Percentiles rank a stretch among this genome's conserved stretches.
Conservation (phyloP, 2,888 invertebrate genomes). For the Pasiphila rectangulata region DNA sequence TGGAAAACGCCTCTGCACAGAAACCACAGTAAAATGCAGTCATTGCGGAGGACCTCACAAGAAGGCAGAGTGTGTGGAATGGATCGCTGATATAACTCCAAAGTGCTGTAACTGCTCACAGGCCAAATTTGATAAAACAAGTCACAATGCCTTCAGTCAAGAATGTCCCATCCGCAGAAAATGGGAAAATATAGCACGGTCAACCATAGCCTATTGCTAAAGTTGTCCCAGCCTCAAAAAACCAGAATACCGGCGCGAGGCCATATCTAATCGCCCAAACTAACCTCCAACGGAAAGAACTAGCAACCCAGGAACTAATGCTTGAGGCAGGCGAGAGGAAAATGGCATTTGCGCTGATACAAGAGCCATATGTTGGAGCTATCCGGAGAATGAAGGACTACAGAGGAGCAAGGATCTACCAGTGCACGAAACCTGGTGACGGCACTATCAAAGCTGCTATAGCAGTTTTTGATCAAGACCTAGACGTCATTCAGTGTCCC, state of each 20-base stretch:
- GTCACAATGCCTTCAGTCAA: not conserved
- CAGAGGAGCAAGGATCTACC: no score
- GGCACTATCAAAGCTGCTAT: slow-evolving; percentile 4
- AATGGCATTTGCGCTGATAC: no score
- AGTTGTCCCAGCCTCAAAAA: no score
- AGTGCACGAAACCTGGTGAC: not conserved
- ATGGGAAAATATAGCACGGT: not conserved
- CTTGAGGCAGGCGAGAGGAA: no score
- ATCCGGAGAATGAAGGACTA: no score
- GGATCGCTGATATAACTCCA: not conserved
- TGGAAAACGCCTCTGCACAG: no score
- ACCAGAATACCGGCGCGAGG: no score
- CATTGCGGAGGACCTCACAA: slow-evolving; percentile 31
- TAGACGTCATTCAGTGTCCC: not conserved
- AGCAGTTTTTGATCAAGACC: no score
- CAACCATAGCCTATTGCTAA: not conserved
- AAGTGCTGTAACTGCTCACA: not conserved
- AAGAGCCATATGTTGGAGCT: no score
- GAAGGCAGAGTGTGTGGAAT: slow-evolving; percentile 8
- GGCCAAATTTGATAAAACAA: not conserved
- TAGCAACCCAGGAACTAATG: no score
- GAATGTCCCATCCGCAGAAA: not conserved
- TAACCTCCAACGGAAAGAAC: no score
- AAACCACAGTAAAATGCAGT: slow-evolving; percentile 24
- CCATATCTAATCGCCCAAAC: no score